Base-by-base conservation (phyloP, 2,888 invertebrate genomes). In the Lithophane ornitopus region DNA sequence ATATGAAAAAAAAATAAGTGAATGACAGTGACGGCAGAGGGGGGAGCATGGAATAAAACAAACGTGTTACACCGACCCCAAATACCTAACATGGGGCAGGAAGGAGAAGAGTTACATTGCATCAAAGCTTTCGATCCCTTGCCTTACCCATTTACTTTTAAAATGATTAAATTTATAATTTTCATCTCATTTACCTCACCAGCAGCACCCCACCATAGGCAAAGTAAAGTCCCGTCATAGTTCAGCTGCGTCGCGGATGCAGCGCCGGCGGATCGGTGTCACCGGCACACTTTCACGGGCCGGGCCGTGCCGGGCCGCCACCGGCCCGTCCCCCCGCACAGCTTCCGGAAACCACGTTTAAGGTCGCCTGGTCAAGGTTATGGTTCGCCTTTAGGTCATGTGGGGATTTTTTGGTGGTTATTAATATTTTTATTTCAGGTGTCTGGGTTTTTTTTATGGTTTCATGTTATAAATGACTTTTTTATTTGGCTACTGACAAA, bases 341-440 rank as follows among this genome's bases (percentile, higher is more conserved):
- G 90, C 91, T 88, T 90, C 89, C 89, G 90, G 88, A 91, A 90
- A 91, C 87, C 87, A 89, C 90, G 89, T 91, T 90, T 88, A 87
- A 88, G 88, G 92, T 90, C 90, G 88, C 86, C 62, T 91, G 92
- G 94, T 94, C 95, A 95, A 95, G 95, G 95, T 93, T 95, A 92
- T 88, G 88, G 89, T 89, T 87, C 80, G 46, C 28, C 26, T 71
- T 81, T 68, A 49, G 73, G 63, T 71, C 65, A 71, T 69, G 61
- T 74, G 67, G 67, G 52, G 28, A 58, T 46, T 39, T 80, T 82
- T 72, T 63, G 59, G 67, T 54, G 16, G 41, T n/a, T n/a, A 16
- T 22, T 19, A 12, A 34, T 54, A 34, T 49, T 58, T 46, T n/a
- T 28, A 19, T 39, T n/a, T n/a, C n/a, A 39, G 16, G 12, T 39